phyloP scores from a whole-genome alignment of 2,113 vertebrate species.

The Columbina picui region DNA sequence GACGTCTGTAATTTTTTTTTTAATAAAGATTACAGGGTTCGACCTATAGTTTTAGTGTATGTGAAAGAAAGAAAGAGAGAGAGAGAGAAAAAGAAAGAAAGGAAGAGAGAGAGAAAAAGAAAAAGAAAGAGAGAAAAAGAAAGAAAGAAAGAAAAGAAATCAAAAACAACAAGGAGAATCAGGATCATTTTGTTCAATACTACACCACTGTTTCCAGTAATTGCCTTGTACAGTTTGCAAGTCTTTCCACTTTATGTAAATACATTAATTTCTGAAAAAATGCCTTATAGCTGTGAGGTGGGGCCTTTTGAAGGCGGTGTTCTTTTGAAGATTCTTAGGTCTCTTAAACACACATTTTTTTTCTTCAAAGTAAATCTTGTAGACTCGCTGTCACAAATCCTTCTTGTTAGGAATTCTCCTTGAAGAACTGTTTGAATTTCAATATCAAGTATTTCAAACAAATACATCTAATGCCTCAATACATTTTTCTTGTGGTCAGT shows the following conservation, averaged over 20 bases:
- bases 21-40: neutral
- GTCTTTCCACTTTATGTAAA: slow-evolving; percentile 40
- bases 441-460: slow-evolving; percentile 30
- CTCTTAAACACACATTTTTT: slow-evolving; percentile 46
- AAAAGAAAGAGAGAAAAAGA: too few relatives aligned
- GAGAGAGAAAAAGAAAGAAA: too few relatives aligned
- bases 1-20: neutral
- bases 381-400: slow-evolving; percentile 40
- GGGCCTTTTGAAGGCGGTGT: slow-evolving; percentile 1
- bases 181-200: neutral
- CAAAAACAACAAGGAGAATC: neutral
- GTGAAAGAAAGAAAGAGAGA: slow-evolving; percentile 46
- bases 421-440: slow-evolving; percentile 56
- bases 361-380: slow-evolving; percentile 39
- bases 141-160: neutral
- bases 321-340: neutral
- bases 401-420: slow-evolving; percentile 40
- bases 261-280: slow-evolving; percentile 36
- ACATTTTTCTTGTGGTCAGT: neutral
- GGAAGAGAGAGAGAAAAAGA: too few relatives aligned
- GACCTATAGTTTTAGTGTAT: slow-evolving; percentile 30
- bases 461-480: neutral
- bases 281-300: neutral
- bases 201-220: neutral
- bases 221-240: neutral